A percentile compares a stretch with the other conserved stretches of the same genome.
Evolutionary conservation across 1,140 invertebrate genomes (phyloP).

Genomic region (Philaenus spumarius): DNA sequence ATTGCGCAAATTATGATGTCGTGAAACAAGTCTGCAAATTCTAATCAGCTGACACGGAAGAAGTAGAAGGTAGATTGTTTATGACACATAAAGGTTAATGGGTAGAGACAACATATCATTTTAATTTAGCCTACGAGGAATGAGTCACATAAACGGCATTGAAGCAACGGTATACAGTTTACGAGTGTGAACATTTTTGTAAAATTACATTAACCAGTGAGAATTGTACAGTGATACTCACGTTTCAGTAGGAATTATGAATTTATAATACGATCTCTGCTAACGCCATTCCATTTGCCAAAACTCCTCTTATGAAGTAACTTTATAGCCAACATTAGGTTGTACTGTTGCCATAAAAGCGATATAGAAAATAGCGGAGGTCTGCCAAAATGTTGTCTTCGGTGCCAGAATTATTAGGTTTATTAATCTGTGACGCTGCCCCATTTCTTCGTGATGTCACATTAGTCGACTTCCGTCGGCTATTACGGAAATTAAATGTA

Average conservation of each 20-base stretch:
- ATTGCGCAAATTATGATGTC: too few relatives aligned
- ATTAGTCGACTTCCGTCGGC: not conserved
- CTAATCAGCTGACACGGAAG: too few relatives aligned
- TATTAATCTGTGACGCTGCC: not conserved
- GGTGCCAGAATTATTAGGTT: not conserved
- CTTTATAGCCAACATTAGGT: slow-evolving; percentile 5
- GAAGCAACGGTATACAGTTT: too few relatives aligned
- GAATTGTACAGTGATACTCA: not conserved
- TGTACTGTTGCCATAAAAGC: slow-evolving; percentile 1
- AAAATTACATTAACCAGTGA: not conserved
- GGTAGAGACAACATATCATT: too few relatives aligned
- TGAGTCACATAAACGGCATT: too few relatives aligned
- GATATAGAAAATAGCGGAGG: not conserved
- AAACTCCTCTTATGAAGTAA: slow-evolving; percentile 1
- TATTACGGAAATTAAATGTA: not conserved
- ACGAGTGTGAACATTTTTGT: not conserved
- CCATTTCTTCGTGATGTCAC: not conserved
- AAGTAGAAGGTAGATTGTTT: too few relatives aligned
- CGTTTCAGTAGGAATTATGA: not conserved
- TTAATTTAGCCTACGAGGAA: too few relatives aligned
- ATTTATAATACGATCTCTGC: not conserved
- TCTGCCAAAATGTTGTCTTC: slow-evolving; percentile 8
- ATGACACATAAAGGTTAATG: too few relatives aligned
- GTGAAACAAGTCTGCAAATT: too few relatives aligned
- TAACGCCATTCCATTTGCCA: not conserved